Evolutionary conservation across 2,113 vertebrate genomes (phyloP), one percentile per base, ranked within the genome.

Genomic region (Empidonax traillii): DNA sequence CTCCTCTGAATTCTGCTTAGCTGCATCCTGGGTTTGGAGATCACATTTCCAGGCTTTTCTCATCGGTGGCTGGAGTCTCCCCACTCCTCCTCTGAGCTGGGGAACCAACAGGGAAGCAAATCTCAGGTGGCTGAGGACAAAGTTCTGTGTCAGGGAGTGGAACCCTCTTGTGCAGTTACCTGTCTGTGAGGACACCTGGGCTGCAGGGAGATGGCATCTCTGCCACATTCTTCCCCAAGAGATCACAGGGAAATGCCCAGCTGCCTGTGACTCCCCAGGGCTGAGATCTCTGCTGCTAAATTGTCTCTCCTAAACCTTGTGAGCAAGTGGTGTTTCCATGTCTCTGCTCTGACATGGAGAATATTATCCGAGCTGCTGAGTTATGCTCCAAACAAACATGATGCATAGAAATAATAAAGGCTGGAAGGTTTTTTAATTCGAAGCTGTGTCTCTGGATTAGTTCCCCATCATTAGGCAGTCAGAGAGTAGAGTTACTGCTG

Each of bases 371-470:
- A 68, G 69, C 37, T 77, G 63, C 61, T 71, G 52, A 74, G 55
- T 81, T 90, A 89, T 81, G 59, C 73, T 71, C 49, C 33, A 66
- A 82, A 81, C 85, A 76, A 87, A 85, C 52, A 39, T 6, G 33
- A 86, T 84, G 43, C 76, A 83, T 20, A 59, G 88, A 84, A 74
- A 86, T 77, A 92, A 90, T 55, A 69, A 93, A 94, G 65, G 15
- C 61, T 92, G 75, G 79, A 62, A 92, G 33, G 73, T 35, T 87
- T 92, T 78, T 76, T 59, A 72, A 89, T 53, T 72, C 22, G 6
- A 89, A 84, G 39, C 28, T 67, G 27, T 71, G 47, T 74, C 89
- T 96, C 68, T 89, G 89, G 61, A 68, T 89, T 91, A 91, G 94
- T 67, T 93, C 63, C 52, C 61, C 89, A 14, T 75, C 53, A 47